Evolutionary conservation across 2,888 invertebrate species (phyloP), one percentile per base, ranked within the genome.

Genomic region (Cataglyphis altisquamis): DNA sequence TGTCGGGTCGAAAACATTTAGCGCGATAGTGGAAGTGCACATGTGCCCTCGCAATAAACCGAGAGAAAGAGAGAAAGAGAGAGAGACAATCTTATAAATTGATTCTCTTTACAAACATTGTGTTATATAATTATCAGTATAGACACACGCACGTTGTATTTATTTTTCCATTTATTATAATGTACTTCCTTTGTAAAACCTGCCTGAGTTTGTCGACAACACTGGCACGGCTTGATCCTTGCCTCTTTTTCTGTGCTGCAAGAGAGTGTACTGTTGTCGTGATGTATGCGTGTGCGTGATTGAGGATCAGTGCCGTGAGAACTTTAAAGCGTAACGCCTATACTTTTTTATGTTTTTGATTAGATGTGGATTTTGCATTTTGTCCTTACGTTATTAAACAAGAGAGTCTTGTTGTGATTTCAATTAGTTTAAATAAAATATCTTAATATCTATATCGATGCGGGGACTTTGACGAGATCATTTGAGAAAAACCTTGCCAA

Each of bases 161-260:
- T 93, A 94, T 94, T 94, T 93, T 93, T 92, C 90, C 92, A 92
- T 92, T 91, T 90, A 92, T 91, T 91, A 89, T 91, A 91, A 91
- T 91, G 90, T 91, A 91, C 91, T 91, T 90, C 88, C 91, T 89
- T 89, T 91, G 90, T 91, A 91, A 92, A 81, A 88, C 85, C 89
- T 88, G 87, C 86, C 88, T 89, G 70, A 68, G 55, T 67, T 68
- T 68, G 36, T 48, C 78, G 68, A 60, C 48, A 52, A 52, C 8
- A 52, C 21, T 45, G 60, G 57, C 45, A 62, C 68, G 21, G 68
- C 45, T 45, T 32, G 45, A 39, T 78, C 21, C 41, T 60, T 12
- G n/a, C 60, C 18, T 78, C 10, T 66, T 48, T 41, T 70, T 39
- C n/a, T 70, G 55, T 55, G 77, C 55, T 55, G 55, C 29, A 67